Evolutionary conservation across 2,113 vertebrate genomes (phyloP).

Genomic region (Sapajus apella): DNA sequence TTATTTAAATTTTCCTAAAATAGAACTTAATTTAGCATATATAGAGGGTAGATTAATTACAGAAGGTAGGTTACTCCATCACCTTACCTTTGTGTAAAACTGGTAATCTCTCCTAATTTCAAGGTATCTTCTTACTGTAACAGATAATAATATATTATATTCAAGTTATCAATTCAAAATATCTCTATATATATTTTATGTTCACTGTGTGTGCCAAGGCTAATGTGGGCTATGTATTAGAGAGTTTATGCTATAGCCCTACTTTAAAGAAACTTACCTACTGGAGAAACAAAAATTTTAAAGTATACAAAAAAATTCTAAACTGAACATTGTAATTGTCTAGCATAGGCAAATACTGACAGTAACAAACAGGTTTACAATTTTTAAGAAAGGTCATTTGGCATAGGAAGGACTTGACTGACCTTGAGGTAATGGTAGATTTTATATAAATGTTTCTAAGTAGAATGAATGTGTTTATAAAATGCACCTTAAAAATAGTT

Average conservation of each 20-base stretch:
- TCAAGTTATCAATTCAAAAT: slow-evolving; percentile 9
- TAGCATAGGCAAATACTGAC: background rate
- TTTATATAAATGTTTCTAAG: background rate
- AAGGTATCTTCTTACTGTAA: background rate
- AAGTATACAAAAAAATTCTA: background rate
- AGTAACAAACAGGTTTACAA: background rate
- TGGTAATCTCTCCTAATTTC: background rate
- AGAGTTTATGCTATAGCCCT: background rate
- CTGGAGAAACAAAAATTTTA: slow-evolving; percentile 1
- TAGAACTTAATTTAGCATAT: background rate
- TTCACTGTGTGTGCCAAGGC: background rate
- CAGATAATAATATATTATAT: background rate
- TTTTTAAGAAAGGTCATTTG: slow-evolving; percentile 18
- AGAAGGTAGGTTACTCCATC: background rate
- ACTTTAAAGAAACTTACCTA: slow-evolving; percentile 7
- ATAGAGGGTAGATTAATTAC: background rate
- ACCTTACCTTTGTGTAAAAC: background rate
- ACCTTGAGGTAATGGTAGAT: background rate
- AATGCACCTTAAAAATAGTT: background rate
- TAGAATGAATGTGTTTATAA: background rate
- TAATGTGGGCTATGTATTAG: background rate
- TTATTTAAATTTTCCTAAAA: slow-evolving; percentile 32
- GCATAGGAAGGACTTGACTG: background rate
- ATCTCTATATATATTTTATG: background rate
- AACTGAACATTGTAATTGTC: slow-evolving; percentile 32